These are phyloP conservation scores for Tragopan temminckii DNA, from an alignment of 2,797 vertebrate species.

Conservation along the genomic window DNA sequence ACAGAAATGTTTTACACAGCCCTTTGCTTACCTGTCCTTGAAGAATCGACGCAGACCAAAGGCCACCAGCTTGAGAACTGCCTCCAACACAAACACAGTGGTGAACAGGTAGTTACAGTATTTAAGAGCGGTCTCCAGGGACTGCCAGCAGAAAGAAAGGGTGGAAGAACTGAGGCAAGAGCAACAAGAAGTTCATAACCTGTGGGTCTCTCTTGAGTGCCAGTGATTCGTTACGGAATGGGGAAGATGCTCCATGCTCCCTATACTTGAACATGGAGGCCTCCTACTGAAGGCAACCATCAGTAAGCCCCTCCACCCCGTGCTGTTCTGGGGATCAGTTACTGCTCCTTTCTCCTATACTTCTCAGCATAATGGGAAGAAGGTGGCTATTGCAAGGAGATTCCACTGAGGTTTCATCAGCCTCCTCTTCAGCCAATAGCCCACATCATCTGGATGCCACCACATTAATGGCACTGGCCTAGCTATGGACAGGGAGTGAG, in stretches of 20 bases:
- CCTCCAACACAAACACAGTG: conserved; percentile 94
- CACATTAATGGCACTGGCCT: neutral
- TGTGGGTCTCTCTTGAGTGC: neutral
- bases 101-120: conserved; percentile 99
- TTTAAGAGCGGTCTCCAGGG: conserved; percentile 91
- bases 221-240: neutral
- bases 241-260: neutral
- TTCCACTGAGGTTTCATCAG: neutral
- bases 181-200: neutral
- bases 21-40: conserved; percentile 90
- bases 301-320: neutral
- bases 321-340: neutral
- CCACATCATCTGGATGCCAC: neutral
- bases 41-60: conserved; percentile 96
- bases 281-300: neutral
- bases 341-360: neutral
- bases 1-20: neutral
- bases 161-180: neutral
- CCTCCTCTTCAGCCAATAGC: neutral
- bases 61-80: conserved; percentile 92
- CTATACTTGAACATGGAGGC: neutral
- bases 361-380: neutral
- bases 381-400: neutral
- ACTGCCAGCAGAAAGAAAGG: conserved; percentile 80
- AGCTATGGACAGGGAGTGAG: neutral